Conservation (phyloP, 2,113 vertebrate genomes). For the Myotis lucifugus region DNA sequence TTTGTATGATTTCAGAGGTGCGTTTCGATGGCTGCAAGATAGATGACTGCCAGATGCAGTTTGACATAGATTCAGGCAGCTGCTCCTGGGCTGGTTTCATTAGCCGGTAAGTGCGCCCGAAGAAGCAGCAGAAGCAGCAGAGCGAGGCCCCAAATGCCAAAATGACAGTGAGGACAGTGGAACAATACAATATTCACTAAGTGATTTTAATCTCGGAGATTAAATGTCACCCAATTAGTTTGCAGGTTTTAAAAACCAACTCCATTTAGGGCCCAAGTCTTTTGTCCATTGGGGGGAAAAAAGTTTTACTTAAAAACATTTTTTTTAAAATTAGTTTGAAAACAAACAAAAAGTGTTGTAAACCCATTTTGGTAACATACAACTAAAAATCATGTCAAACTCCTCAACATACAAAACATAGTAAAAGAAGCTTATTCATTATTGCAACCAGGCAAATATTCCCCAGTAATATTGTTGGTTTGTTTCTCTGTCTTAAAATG, state of each 20-base stretch:
- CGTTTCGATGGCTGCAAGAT: slow-evolving; percentile 87
- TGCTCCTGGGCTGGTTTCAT: slow-evolving; percentile 85
- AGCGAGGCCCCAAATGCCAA: slow-evolving; percentile 73
- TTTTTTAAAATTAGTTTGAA: neutral
- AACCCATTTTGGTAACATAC: neutral
- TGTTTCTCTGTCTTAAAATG: slow-evolving; percentile 9
- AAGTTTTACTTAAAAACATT: neutral
- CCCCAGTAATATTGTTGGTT: slow-evolving; percentile 12
- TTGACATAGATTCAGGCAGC: slow-evolving; percentile 87
- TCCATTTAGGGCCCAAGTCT: slow-evolving; percentile 23
- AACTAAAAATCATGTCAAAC: slow-evolving; percentile 22
- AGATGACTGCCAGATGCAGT: slow-evolving; percentile 89
- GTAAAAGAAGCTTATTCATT: slow-evolving; percentile 5
- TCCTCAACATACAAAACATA: neutral
- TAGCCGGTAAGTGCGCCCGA: slow-evolving; percentile 77
- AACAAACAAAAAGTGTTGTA: neutral
- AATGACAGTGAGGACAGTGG: slow-evolving; percentile 75
- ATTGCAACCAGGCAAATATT: neutral
- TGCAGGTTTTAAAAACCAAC: slow-evolving; percentile 74
- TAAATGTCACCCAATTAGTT: slow-evolving; percentile 83
- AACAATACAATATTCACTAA: slow-evolving; percentile 84
- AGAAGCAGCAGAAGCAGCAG: slow-evolving; percentile 79
- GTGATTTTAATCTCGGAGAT: slow-evolving; percentile 86
- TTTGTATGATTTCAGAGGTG: slow-evolving; percentile 86
- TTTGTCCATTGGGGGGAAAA: neutral